Base-by-base conservation (phyloP, 2,113 vertebrate genomes). In the Caranx melampygus region DNA sequence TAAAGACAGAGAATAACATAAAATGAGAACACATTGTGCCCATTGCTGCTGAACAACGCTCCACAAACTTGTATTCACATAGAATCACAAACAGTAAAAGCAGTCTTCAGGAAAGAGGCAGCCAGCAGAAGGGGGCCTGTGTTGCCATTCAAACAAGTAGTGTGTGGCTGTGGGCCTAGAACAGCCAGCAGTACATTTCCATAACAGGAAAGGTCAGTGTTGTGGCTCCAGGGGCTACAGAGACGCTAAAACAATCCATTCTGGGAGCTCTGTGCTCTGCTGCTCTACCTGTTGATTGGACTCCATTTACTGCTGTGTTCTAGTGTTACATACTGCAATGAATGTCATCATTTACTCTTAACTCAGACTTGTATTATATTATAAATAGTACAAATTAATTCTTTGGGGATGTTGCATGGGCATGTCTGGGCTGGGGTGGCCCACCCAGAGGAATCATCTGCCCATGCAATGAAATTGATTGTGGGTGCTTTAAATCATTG, bases 201-300 rank as follows among this genome's bases (percentile, higher is more conserved):
- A 92, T 91, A 94, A 94, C 92, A 94, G 93, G 94, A 95, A 94
- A 94, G 91, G 92, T 91, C 88, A 91, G 90, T 64, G 83, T 84
- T 88, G 81, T 86, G 89, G 89, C 86, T 88, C 79, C 79, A 78
- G 84, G 78, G 82, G 78, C 82, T 87, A 86, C 64, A 83, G 75
- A 84, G 85, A 84, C 80, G 37, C 74, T 10, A 85, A 83, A 82
- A 86, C 75, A 86, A 88, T 83, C 89, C 81, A 62, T 72, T 84
- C 80, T 82, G 67, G 62, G 86, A 90, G 71, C 67, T 47, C 45
- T n/a, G 68, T 35, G 65, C 85, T 81, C 55, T 31, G 42, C 3
- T 69, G 21, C 78, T 86, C 86, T 79, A 91, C 88, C 91, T 85
- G 75, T 75, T 87, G 55, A 81, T 87, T 80, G 65, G 75, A 59